A percentile compares a stretch with the other conserved stretches of the same genome.
Evolutionary conservation across 2,113 vertebrate genomes (phyloP).

Genomic region (Sinocyclocheilus anshuiensis): DNA sequence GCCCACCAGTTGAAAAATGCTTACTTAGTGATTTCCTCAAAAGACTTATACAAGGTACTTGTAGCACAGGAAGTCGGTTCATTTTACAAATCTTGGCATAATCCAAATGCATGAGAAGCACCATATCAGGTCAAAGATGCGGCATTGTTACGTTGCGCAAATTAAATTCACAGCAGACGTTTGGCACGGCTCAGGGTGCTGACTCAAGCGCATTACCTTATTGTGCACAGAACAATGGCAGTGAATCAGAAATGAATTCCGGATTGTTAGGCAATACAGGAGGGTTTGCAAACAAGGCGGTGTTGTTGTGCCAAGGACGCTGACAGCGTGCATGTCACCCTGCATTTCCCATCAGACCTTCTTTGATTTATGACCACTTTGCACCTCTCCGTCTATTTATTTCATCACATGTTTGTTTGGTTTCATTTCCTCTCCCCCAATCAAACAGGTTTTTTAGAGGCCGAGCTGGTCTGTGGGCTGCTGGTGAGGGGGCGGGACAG

Average conservation of each 20-base stretch:
- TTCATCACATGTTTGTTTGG: conserved; percentile 51
- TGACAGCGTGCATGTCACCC: neutral
- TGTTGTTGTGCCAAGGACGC: conserved; percentile 2
- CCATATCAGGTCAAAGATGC: conserved; percentile 17
- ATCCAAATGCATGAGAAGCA: neutral
- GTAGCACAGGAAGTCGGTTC: conserved; percentile 5
- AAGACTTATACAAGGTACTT: neutral
- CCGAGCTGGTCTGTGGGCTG: conserved; percentile 70
- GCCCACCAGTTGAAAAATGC: neutral
- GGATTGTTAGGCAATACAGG: conserved; percentile 24
- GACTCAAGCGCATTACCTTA: conserved; percentile 22
- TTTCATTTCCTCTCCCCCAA: conserved; percentile 58
- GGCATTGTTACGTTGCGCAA: neutral
- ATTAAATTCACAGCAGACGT: neutral
- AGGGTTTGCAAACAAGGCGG: conserved; percentile 7
- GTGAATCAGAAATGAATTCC: conserved; percentile 12
- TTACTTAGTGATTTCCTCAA: neutral
- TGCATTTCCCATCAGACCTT: conserved; percentile 15
- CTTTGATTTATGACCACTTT: neutral
- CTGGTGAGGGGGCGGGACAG: conserved; percentile 73
- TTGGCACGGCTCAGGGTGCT: conserved; percentile 3
- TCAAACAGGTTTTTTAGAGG: conserved; percentile 69
- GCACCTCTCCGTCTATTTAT: neutral
- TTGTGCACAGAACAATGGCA: conserved; percentile 29
- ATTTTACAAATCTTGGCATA: neutral